These are phyloP conservation scores for Homalodisca vitripennis DNA, from an alignment of 1,140 invertebrate species.

Conservation along the genomic window DNA sequence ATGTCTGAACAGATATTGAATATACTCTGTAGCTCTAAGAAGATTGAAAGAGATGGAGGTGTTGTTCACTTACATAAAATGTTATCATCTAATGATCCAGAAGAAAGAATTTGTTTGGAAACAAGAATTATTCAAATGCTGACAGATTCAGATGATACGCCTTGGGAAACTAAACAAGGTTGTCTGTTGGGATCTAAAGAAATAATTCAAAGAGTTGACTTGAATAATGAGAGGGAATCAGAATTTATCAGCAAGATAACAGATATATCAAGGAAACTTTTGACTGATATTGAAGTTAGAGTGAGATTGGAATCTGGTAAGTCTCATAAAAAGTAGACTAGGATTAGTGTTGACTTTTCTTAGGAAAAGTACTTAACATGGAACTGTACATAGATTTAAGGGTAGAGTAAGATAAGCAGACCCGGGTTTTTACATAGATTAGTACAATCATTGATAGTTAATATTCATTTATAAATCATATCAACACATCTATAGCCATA, in stretches of 20 bases:
- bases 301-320: slow-evolving; percentile 50
- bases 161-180: slow-evolving; percentile 50
- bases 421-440: too few species aligned
- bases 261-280: slow-evolving; percentile 42
- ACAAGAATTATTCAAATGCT: slow-evolving; percentile 38
- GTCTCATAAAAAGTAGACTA: too few species aligned
- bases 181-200: slow-evolving; percentile 48
- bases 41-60: slow-evolving; percentile 50
- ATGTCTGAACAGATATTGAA: slow-evolving; percentile 13
- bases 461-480: too few species aligned
- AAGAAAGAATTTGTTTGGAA: slow-evolving; percentile 42
- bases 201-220: slow-evolving; percentile 43
- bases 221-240: slow-evolving; percentile 41
- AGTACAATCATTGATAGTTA: too few species aligned
- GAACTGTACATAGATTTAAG: too few species aligned
- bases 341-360: too few species aligned
- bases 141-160: slow-evolving; percentile 30
- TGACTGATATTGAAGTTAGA: slow-evolving; percentile 51
- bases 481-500: too few species aligned
- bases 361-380: too few species aligned
- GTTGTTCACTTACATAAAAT: slow-evolving; percentile 45
- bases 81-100: slow-evolving; percentile 38
- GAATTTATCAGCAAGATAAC: slow-evolving; percentile 45
- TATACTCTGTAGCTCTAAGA: slow-evolving; percentile 46
- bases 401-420: too few species aligned